These are phyloP conservation scores for Danio jaintianensis DNA, from an alignment of 2,797 vertebrate species.

Conservation along the genomic window DNA sequence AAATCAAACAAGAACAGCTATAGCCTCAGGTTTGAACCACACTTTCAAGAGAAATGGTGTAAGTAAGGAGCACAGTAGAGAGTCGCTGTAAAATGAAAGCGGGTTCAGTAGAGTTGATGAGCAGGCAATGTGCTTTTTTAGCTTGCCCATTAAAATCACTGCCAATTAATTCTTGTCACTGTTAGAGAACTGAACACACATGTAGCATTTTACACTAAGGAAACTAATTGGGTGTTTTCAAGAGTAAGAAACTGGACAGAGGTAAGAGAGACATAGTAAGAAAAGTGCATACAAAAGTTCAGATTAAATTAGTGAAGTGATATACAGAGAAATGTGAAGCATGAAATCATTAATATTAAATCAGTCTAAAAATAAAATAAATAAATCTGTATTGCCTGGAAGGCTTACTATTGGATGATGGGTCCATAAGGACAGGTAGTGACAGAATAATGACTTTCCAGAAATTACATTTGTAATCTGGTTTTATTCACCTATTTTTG, in stretches of 20 bases:
- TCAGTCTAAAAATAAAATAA: too few species aligned
- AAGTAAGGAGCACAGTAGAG: neutral
- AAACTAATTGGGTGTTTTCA: conserved; percentile 47
- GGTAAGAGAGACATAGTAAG: neutral
- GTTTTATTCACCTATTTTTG: too few species aligned
- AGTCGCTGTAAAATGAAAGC: neutral
- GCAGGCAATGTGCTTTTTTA: conserved; percentile 44
- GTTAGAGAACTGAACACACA: conserved; percentile 28
- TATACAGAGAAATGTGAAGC: too few species aligned
- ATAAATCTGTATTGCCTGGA: too few species aligned
- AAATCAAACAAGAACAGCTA: conserved; percentile 29
- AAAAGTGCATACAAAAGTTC: conserved; percentile 12
- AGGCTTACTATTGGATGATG: too few species aligned
- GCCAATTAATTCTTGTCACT: conserved; percentile 41
- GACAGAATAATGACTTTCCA: too few species aligned
- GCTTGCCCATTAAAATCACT: conserved; percentile 18
- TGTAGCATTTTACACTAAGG: conserved; percentile 37
- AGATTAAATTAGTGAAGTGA: conserved; percentile 1
- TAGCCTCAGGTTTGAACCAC: neutral
- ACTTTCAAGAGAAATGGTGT: neutral
- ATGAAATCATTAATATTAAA: too few species aligned
- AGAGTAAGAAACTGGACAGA: conserved; percentile 3
- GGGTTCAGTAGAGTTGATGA: conserved; percentile 20
- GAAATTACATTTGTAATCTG: too few species aligned
- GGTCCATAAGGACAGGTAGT: too few species aligned